These are phyloP conservation scores for Oreochromis tanganicae DNA, from an alignment of 2,113 vertebrate genomes.

Conservation along the genomic window DNA sequence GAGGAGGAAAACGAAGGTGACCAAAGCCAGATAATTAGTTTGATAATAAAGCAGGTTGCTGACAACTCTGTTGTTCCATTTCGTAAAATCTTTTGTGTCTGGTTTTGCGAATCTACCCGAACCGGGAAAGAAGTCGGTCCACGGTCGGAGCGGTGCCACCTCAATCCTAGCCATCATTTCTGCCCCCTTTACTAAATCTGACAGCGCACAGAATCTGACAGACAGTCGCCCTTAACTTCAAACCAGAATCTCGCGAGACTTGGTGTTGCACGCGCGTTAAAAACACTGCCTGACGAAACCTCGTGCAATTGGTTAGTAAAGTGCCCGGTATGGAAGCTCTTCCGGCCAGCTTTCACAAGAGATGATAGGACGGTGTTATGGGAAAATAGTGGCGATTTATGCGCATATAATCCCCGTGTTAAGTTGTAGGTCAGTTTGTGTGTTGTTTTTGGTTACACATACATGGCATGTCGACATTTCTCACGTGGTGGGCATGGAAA, in stretches of 20 bases:
- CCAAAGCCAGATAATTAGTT: constrained; percentile 86
- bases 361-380: not conserved
- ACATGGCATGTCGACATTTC: not conserved
- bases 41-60: constrained; percentile 95
- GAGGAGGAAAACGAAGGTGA: constrained; percentile 76
- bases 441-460: not conserved
- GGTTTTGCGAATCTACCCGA: constrained; percentile 82
- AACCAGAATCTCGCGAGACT: constrained; percentile 24
- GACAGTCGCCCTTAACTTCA: not conserved
- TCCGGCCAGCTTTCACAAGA: not conserved
- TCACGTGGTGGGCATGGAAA: not conserved
- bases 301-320: constrained; percentile 8
- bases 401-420: not conserved
- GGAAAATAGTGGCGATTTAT: not conserved
- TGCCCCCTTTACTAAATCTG: not conserved
- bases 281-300: not conserved
- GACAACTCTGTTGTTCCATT: constrained; percentile 91
- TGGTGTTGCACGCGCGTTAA: accelerated
- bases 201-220: not conserved
- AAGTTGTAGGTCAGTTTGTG: not conserved
- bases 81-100: constrained; percentile 80
- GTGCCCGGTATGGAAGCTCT: not conserved
- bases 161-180: constrained; percentile 73
- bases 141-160: constrained; percentile 80
- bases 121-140: constrained; percentile 88